Conservation (phyloP, 1,140 invertebrate genomes). For the Batillaria attramentaria region DNA sequence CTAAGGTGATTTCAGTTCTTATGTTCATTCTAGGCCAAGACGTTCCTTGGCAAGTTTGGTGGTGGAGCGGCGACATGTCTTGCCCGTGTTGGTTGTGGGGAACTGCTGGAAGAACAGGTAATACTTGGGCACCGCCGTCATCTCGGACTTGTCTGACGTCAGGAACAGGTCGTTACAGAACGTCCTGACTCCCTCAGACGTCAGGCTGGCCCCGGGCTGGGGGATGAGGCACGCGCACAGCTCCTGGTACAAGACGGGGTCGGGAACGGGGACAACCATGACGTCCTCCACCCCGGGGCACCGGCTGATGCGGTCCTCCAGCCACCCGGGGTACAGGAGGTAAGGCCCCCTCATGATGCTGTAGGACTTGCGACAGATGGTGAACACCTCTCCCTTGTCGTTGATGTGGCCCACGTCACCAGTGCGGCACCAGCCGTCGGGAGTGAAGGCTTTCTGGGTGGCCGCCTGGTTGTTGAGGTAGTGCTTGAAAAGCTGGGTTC, state of each 20-base stretch:
- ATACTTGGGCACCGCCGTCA: constrained; percentile 21
- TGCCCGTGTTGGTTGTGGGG: constrained; percentile 4
- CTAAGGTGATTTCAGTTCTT: too few relatives aligned
- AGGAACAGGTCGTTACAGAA: not conserved
- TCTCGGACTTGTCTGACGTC: not conserved
- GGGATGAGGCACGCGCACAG: constrained; percentile 15
- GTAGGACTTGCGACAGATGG: not conserved
- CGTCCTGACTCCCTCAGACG: not conserved
- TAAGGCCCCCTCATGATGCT: constrained; percentile 22
- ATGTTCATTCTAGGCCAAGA: not conserved
- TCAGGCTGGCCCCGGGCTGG: not conserved
- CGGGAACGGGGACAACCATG: constrained; percentile 18
- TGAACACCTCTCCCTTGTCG: not conserved
- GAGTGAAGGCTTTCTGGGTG: constrained; percentile 20
- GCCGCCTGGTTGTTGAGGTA: not conserved
- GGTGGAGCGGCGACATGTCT: not conserved
- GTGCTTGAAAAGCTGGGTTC: not conserved
- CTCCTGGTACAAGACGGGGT: constrained; percentile 17
- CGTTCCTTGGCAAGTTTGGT: not conserved
- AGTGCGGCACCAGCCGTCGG: not conserved
- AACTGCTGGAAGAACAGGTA: constrained; percentile 3
- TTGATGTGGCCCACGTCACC: not conserved
- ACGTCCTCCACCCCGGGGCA: constrained; percentile 6
- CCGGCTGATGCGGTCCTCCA: not conserved
- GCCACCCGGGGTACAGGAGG: constrained; percentile 24